Percentiles rank a stretch among this genome's conserved stretches.
Evolutionary conservation across 2,888 invertebrate genomes (phyloP).

Genomic region (Masnerella sp.): DNA sequence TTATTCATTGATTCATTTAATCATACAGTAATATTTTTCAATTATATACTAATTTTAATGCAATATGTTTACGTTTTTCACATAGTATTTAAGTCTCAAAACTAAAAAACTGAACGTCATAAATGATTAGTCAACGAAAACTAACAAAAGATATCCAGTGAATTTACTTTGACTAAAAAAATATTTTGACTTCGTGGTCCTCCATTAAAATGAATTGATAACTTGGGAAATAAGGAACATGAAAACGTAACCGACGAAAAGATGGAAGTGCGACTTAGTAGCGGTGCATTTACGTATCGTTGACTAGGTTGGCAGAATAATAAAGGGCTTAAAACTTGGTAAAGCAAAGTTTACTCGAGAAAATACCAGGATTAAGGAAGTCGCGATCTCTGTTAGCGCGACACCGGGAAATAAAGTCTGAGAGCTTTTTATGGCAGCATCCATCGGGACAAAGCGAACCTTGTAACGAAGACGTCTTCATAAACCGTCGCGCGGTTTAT

Average conservation of each 20-base stretch:
- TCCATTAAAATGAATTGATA: too few species aligned
- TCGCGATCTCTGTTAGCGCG: conserved; percentile 41
- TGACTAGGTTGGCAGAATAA: conserved; percentile 46
- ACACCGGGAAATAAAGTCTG: conserved; percentile 40
- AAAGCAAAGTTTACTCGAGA: conserved; percentile 37
- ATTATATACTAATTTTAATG: too few species aligned
- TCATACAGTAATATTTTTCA: too few species aligned
- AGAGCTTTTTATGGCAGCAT: conserved; percentile 31
- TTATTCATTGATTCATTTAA: too few species aligned
- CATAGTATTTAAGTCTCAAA: too few species aligned
- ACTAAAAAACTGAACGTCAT: too few species aligned
- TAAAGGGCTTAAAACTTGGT: conserved; percentile 48
- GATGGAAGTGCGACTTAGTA: conserved; percentile 12
- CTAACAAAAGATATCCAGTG: too few species aligned
- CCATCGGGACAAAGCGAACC: conserved; percentile 30
- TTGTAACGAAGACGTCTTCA: conserved; percentile 34
- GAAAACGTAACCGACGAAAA: conserved; percentile 10
- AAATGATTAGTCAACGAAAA: too few species aligned
- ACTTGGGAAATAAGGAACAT: too few species aligned
- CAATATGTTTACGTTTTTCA: too few species aligned
- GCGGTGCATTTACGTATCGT: conserved; percentile 36
- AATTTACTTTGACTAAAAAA: too few species aligned
- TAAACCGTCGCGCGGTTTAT: conserved; percentile 26
- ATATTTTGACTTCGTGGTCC: too few species aligned
- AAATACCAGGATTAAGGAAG: conserved; percentile 44